Percentiles rank a stretch among this genome's conserved stretches.
Conservation (phyloP, 2,888 invertebrate genomes). For the Patella caerulea region DNA sequence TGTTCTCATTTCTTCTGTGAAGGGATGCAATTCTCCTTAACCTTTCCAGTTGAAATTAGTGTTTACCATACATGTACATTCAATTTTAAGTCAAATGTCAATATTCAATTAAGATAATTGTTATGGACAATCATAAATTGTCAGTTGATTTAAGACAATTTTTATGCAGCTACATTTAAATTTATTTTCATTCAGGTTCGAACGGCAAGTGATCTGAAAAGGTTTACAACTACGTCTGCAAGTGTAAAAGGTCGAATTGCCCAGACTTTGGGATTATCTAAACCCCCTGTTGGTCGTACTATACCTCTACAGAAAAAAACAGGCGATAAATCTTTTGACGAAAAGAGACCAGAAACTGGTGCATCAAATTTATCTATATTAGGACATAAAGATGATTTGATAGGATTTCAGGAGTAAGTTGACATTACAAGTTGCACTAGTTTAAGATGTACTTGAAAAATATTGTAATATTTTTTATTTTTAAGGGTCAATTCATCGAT, state of each 20-base stretch:
- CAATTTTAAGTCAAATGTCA: too few relatives aligned
- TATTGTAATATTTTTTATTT: too few relatives aligned
- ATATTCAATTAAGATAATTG: too few relatives aligned
- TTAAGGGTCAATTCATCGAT: too few relatives aligned
- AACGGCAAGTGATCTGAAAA: background rate
- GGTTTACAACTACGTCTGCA: constrained; percentile 27
- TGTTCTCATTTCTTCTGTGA: too few relatives aligned
- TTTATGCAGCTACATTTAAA: background rate
- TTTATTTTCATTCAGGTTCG: constrained; percentile 13
- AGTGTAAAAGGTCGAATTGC: constrained; percentile 59
- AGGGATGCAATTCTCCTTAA: too few relatives aligned
- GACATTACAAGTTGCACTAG: too few relatives aligned
- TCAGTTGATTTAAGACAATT: too few relatives aligned
- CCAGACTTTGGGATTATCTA: constrained; percentile 57
- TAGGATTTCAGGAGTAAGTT: constrained; percentile 49
- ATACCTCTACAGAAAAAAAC: constrained; percentile 60
- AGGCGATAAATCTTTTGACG: constrained; percentile 40
- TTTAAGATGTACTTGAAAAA: too few relatives aligned
- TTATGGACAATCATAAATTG: too few relatives aligned
- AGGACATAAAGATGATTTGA: constrained; percentile 77
- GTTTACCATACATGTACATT: too few relatives aligned
- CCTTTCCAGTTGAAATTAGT: too few relatives aligned
- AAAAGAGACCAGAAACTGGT: constrained; percentile 42
- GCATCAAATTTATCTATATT: constrained; percentile 55
- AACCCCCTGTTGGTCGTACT: constrained; percentile 57